Evolutionary conservation across 1,140 invertebrate genomes (phyloP), one percentile per base, ranked within the genome.

Genomic region (Achroia grisella): DNA sequence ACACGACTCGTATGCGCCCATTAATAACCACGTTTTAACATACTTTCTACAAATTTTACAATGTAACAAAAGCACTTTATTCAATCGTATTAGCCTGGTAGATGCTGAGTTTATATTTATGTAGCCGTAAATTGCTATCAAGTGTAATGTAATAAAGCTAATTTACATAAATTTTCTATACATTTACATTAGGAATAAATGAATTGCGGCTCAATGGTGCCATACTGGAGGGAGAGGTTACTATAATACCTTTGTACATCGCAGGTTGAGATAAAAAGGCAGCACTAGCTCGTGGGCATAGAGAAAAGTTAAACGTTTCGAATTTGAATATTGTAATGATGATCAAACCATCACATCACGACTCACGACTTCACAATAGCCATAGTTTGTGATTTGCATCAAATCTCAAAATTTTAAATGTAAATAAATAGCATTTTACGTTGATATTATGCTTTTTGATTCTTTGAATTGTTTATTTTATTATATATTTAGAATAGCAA

Each of bases 151-250:
- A 83, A 83, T 83, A 79, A 77, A 65, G 58, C 53, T 66, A 67
- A 83, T 83, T 83, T 79, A 79, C 77, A 81, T 83, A 83, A 74
- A 83, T 78, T 76, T 79, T 76, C 79, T 81, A 83, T 83, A 81
- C 71, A 83, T 83, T 83, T 83, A 78, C 77, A 83, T 83, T 71
- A 77, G 62, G 73, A 77, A 79, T 79, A 77, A 80, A 80, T 72
- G 75, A 74, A 80, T 76, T 76, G 72, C 55, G 48, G 49, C 59
- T 58, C 40, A 59, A 69, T 69, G 56, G 53, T 50, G 48, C 47
- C 44, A 49, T 37, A 23, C 6, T 23, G 52, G 47, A 5, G 45
- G n/a, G 17, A 23, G 17, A 23, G 17, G 17, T 23, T 6, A 23
- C 6, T 23, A 3, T 23, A 2, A 28, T 30, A 5, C 9, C 34